phyloP scores from a whole-genome alignment of 1,140 invertebrate genomes.

The Colletes latitarsis region DNA sequence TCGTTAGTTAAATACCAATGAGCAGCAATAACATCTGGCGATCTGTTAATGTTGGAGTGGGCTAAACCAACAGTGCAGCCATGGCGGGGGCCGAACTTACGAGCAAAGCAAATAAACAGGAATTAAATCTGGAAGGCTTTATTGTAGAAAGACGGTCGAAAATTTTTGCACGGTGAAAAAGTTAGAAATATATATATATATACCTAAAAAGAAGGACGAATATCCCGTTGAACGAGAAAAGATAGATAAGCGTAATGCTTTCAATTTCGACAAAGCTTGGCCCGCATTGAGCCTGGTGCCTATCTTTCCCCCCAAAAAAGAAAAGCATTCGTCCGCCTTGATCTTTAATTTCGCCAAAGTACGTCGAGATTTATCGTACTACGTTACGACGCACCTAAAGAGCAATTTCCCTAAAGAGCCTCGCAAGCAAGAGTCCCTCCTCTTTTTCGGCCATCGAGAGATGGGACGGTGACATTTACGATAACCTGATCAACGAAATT shows the following conservation, averaged over 20 bases:
- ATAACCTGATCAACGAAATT: constrained; percentile 60
- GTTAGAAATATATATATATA: not conserved
- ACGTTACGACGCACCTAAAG: constrained; percentile 16
- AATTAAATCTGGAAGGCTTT: constrained; percentile 78
- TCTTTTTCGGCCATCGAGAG: constrained; percentile 4
- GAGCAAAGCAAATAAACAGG: constrained; percentile 78
- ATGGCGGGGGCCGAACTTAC: constrained; percentile 67
- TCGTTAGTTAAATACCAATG: constrained; percentile 73
- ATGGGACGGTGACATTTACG: constrained; percentile 24
- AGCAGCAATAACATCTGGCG: constrained; percentile 77
- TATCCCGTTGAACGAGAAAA: not conserved
- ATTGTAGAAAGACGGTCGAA: constrained; percentile 47
- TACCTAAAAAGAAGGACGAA: not conserved
- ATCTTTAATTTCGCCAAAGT: constrained; percentile 60
- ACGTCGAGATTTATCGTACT: not conserved
- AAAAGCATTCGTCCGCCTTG: constrained; percentile 8
- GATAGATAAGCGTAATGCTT: constrained; percentile 20
- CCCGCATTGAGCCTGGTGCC: not conserved
- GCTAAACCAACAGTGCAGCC: constrained; percentile 66
- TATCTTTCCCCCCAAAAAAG: not conserved
- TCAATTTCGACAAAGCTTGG: constrained; percentile 25
- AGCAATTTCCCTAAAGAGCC: constrained; percentile 22
- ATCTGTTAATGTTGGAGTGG: constrained; percentile 76
- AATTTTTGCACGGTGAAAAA: constrained; percentile 29
- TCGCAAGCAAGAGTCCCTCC: constrained; percentile 9